phyloP scores from a whole-genome alignment of 2,888 invertebrate genomes.

The Omphaloscelis lunosa region DNA sequence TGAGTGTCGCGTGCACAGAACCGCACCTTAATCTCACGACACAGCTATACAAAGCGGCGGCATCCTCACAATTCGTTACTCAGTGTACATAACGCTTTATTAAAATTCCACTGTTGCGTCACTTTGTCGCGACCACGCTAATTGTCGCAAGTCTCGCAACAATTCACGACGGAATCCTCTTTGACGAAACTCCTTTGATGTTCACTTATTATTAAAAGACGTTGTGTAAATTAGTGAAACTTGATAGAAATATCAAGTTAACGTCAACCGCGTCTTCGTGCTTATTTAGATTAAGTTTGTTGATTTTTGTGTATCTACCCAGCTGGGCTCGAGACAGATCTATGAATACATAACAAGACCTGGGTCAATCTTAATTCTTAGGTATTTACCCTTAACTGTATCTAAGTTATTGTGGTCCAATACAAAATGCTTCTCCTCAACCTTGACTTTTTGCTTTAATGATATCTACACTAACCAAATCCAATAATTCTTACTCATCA shows the following conservation, averaged over 20 bases:
- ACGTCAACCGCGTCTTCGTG: slow-evolving; percentile 27
- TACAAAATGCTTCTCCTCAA: not conserved
- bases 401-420: not conserved
- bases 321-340: not conserved
- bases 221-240: slow-evolving; percentile 57
- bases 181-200: slow-evolving; percentile 67
- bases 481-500: not conserved
- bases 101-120: slow-evolving; percentile 70
- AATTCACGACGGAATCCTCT: slow-evolving; percentile 67
- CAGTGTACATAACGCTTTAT: slow-evolving; percentile 67
- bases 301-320: slow-evolving; percentile 6
- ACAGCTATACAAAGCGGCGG: slow-evolving; percentile 28
- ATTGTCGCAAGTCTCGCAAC: slow-evolving; percentile 69
- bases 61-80: slow-evolving; percentile 59
- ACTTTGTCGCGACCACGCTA: slow-evolving; percentile 66
- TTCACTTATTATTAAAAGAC: slow-evolving; percentile 60
- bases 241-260: too few relatives aligned
- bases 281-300: slow-evolving; percentile 31
- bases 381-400: not conserved
- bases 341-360: slow-evolving; percentile 1
- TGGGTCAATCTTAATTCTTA: not conserved
- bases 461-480: not conserved
- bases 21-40: slow-evolving; percentile 63
- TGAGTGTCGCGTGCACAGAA: slow-evolving; percentile 60
- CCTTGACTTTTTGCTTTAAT: not conserved